Conservation (phyloP, 2,888 invertebrate species). For the Pelosia muscerda region DNA sequence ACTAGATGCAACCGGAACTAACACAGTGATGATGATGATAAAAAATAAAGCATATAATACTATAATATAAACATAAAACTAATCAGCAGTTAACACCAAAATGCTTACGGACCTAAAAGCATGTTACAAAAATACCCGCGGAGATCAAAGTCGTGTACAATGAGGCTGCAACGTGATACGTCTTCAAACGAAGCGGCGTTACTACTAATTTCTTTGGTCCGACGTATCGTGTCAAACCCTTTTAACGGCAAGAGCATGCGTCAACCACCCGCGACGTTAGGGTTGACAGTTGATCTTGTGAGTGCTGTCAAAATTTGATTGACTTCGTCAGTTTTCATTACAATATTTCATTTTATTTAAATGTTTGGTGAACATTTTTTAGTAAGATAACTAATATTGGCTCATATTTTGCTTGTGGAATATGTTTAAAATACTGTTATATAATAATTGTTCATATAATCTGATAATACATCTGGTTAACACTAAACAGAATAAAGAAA, state of each 20-base stretch:
- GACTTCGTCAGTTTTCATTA: constrained; percentile 13
- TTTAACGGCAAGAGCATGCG: constrained; percentile 66
- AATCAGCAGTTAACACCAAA: constrained; percentile 23
- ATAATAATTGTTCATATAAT: too few relatives aligned
- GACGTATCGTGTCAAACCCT: constrained; percentile 76
- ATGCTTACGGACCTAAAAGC: constrained; percentile 37
- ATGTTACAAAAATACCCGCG: constrained; percentile 57
- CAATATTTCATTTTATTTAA: neutral
- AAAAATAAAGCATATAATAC: neutral
- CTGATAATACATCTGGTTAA: too few relatives aligned
- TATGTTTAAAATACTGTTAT: too few relatives aligned
- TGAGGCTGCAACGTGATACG: constrained; percentile 64
- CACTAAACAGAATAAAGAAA: too few relatives aligned
- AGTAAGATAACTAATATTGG: too few relatives aligned
- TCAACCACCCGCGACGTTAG: constrained; percentile 69
- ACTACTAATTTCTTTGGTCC: constrained; percentile 74
- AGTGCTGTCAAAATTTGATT: constrained; percentile 26
- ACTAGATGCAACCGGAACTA: too few relatives aligned
- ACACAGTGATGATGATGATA: too few relatives aligned
- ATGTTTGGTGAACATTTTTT: neutral
- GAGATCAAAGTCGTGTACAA: constrained; percentile 80
- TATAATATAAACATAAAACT: neutral
- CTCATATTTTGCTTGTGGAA: too few relatives aligned
- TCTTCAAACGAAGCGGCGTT: constrained; percentile 49
- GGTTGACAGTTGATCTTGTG: constrained; percentile 46